A percentile compares a stretch with the other conserved stretches of the same genome.
phyloP scores from a whole-genome alignment of 2,113 vertebrate species.

The Vicugna pacos region DNA sequence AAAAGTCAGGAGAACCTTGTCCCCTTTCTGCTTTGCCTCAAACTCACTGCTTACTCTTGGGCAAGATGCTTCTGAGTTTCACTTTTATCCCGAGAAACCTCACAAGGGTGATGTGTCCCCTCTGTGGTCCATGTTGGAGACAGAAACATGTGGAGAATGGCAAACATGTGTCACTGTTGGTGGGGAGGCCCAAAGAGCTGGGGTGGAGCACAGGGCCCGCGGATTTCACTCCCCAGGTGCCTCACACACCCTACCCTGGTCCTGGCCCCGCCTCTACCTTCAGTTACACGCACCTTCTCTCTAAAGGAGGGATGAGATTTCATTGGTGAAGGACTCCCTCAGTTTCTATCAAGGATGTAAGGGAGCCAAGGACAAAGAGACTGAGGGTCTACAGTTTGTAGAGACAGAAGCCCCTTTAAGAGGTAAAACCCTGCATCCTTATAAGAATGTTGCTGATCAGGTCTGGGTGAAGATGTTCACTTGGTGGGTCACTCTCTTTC shows the following conservation, averaged over 20 bases:
- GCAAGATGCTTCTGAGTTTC: neutral
- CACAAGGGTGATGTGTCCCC: no score
- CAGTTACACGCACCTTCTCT: neutral
- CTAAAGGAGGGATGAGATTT: neutral
- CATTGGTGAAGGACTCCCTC: neutral
- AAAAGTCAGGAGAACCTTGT: no score
- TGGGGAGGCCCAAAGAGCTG: no score
- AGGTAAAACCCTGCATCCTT: neutral
- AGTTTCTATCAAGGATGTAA: no score
- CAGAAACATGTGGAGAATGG: no score
- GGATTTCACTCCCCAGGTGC: no score
- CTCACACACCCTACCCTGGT: no score
- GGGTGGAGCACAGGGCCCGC: no score
- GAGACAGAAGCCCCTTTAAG: neutral
- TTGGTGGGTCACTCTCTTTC: neutral
- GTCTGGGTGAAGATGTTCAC: neutral
- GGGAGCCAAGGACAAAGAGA: neutral
- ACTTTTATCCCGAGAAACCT: neutral
- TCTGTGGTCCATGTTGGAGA: neutral
- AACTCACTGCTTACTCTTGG: accelerated
- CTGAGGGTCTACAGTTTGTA: neutral
- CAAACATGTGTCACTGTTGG: accelerated
- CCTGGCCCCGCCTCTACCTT: neutral
- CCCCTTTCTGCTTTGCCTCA: neutral
- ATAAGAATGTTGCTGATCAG: neutral